Base-by-base conservation (phyloP, 2,113 vertebrate genomes). In the Camelus dromedarius region DNA sequence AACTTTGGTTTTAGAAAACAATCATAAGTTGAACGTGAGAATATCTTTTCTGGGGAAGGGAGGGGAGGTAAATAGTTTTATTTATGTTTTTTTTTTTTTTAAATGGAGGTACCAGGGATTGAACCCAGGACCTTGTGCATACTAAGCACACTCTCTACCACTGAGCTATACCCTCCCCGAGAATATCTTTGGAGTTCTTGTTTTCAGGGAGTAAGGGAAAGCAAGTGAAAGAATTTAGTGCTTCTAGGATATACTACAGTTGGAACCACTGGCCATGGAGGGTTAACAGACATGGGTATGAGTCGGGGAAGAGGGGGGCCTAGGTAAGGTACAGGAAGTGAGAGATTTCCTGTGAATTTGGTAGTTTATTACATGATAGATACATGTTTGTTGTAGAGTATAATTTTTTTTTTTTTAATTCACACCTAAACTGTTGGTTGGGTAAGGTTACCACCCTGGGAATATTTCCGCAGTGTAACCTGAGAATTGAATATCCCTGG, bases 331-430 rank as follows among this genome's bases (percentile, higher is more conserved):
- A 6, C 35, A 52, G 95, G 73, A 96, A 86, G 70, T 88, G 83
- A 84, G 80, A 88, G 58, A 91, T 75, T 96, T 76, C 58, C 52
- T 91, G 38, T 90, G 66, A 70, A 79, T 79, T 90, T 90, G 96
- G 20, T 26, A 64, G 19, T 20, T 83, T 88, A 38, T 60, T 67
- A 42, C 1, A 4, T 76, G 69, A 67, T 70, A 86, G 42, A 72
- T 35, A 28, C 28, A 35, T 70, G 13, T 52, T 84, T 42, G 4
- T 62, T 84, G 58, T 32, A 73, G 50, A 87, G 22, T 38, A 69
- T 52, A 60, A 58, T 48, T 11, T 3, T 28, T 67, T 56, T 56
- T 50, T 60, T 60, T 76, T 54, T 28, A 75, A 87, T 82, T 88
- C 24, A 38, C 18, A 46, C 26, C 79, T 86, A 64, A 72, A 64